Base-by-base conservation (phyloP, 2,888 invertebrate species). In the Parnassius glacialis region DNA sequence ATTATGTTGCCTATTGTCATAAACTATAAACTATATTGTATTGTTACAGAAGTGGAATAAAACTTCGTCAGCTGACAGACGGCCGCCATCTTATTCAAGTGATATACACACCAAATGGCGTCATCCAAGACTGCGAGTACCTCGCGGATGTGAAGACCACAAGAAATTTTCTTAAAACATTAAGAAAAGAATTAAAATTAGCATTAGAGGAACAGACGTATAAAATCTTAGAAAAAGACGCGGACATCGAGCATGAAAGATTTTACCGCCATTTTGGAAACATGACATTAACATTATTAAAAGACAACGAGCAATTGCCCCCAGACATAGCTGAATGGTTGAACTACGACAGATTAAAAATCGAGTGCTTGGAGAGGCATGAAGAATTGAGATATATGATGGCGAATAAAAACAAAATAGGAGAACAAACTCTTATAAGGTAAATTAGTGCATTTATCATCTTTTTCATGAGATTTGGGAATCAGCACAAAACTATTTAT, bases 31-130 rank as follows among this genome's bases (percentile, higher is more conserved):
- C 16, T 16, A 16, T 16, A 16, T 66, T 69, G 72, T 56, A 69
- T 85, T 84, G 79, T 91, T 90, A 34, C 90, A 93, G 93, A 63
- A 78, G 79, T 56, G 93, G 93, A 1, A 78, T 95, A 25, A 92
- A 92, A 68, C 91, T 95, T 34, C 93, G 94, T 20, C 94, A 95
- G 79, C 84, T 95, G 68, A 93, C 94, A n/a, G 94, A 94, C 75
- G 94, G 94, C 62, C 88, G 90, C 70, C 93, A 94, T 82, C 92
- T 95, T 80, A 92, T 95, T 54, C 95, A 95, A 84, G 82, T 95
- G 45, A 95, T 95, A 69, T 95, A 94, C 88, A 88, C 93, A 59
- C 91, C 92, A 72, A 89, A 92, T 72, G 92, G 93, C 70, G 86
- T 81, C 62, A 84, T 95, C 7, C 91, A 93, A 76, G 95, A 95